phyloP scores from a whole-genome alignment of 2,888 invertebrate species.

The Temnothorax unifasciatus region DNA sequence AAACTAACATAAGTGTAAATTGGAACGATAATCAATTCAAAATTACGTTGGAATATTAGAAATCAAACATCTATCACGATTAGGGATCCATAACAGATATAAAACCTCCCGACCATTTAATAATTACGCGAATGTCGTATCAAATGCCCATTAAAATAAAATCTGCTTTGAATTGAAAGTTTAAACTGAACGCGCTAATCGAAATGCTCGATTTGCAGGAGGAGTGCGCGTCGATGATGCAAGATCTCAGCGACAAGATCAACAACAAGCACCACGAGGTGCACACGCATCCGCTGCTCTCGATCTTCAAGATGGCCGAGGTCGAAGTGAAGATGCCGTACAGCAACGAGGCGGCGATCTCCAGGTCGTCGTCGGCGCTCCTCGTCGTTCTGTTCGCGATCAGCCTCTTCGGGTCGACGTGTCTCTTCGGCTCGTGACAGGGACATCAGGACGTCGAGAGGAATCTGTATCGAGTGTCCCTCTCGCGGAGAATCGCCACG shows the following conservation, averaged over 20 bases:
- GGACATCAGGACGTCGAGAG: slow-evolving; percentile 50
- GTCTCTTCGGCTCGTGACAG: slow-evolving; percentile 80
- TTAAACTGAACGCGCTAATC: slow-evolving; percentile 23
- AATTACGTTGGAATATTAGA: not conserved
- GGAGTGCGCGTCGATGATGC: slow-evolving; percentile 93
- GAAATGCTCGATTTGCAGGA: slow-evolving; percentile 88
- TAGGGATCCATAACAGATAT: not conserved
- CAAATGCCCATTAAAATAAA: not conserved
- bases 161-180: not conserved
- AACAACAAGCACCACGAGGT: slow-evolving; percentile 95
- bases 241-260: slow-evolving; percentile 94
- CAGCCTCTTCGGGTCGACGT: slow-evolving; percentile 59
- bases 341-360: slow-evolving; percentile 85
- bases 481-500: slow-evolving; percentile 25
- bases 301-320: slow-evolving; percentile 97
- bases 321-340: slow-evolving; percentile 95
- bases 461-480: slow-evolving; percentile 38
- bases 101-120: not conserved
- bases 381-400: slow-evolving; percentile 71
- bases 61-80: not conserved
- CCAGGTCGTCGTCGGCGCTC: slow-evolving; percentile 69
- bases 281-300: slow-evolving; percentile 94
- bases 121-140: not conserved
- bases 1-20: not conserved
- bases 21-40: not conserved